Evolutionary conservation across 2,113 vertebrate genomes (phyloP).

Genomic region (Monopterus albus): DNA sequence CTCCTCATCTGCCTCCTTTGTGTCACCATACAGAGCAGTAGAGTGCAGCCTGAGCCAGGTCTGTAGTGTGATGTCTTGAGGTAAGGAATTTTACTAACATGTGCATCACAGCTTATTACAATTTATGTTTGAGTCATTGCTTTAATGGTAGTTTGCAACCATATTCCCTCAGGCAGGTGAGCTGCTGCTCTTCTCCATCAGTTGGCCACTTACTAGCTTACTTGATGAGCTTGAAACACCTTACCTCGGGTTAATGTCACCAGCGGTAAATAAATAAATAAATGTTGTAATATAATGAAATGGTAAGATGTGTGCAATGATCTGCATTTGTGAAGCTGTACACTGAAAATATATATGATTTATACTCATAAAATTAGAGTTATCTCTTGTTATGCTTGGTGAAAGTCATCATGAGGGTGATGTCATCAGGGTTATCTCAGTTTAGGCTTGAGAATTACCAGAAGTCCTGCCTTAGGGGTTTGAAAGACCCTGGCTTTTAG

Average conservation of each 20-base stretch:
- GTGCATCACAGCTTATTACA: slow-evolving; percentile 4
- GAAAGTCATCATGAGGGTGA: too few species aligned
- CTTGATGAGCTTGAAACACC: slow-evolving; percentile 28
- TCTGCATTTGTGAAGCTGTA: too few species aligned
- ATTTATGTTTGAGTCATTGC: not conserved
- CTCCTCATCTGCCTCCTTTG: slow-evolving; percentile 1
- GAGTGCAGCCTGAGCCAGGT: slow-evolving; percentile 3
- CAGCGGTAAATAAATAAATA: not conserved
- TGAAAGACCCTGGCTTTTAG: too few species aligned
- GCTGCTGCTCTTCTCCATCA: slow-evolving; percentile 40
- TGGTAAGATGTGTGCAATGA: too few species aligned
- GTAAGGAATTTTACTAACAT: not conserved
- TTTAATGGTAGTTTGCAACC: slow-evolving; percentile 19
- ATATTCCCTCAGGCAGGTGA: slow-evolving; percentile 12
- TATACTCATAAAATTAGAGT: not conserved
- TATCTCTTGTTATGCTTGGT: too few species aligned
- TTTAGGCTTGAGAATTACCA: too few species aligned
- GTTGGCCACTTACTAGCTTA: slow-evolving; percentile 29
- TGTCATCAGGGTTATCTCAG: too few species aligned
- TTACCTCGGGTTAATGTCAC: slow-evolving; percentile 5
- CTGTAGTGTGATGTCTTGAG: slow-evolving; percentile 29
- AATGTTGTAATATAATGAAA: not conserved
- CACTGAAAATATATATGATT: too few species aligned
- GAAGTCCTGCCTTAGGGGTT: too few species aligned
- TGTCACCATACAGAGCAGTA: not conserved